Evolutionary conservation across 2,113 vertebrate genomes (phyloP), one percentile per base, ranked within the genome.

Genomic region (Pyxicephalus adspersus): DNA sequence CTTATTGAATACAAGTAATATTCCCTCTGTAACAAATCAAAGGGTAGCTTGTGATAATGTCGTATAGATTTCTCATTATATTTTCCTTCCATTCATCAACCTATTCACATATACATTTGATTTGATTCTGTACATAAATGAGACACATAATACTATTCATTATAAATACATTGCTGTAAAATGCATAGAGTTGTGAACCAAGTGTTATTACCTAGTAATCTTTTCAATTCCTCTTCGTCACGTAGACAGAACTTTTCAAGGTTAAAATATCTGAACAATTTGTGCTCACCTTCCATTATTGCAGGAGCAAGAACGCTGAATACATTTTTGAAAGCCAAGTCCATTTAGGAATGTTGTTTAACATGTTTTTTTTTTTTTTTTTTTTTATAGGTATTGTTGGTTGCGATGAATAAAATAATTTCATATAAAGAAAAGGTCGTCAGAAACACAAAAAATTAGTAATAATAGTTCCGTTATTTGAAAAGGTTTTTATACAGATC

Each of bases 21-120:
- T 57, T n/a, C 76, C 9, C 16, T 9, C 13, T 57, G 28, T 7
- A 38, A 31, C 51, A 38, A 55, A 26, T 13, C 17, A 13, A 34
- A 11, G 52, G 18, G 4, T n/a, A 66, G 23, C 64, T 29, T 45
- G 20, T 55, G 2, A 19, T 60, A 86, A 85, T 84, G 65, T 81
- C 86, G 89, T 83, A 89, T 85, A 86, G 83, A 28, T 84, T 80
- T 81, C 68, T 60, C 54, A 87, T 87, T 88, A 85, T 87, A 86
- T 89, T 88, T 88, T 85, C 87, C 85, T 87, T 81, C 18, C 76
- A 65, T 66, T 20, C 15, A 8, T 77, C 52, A 67, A 25, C 64
- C 57, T 78, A 55, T 55, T 77, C 66, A 67, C 57, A 34, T 57
- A 67, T 67, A 67, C 51, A 78, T 78, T 26, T 31, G 38, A 60